These are phyloP conservation scores for Ormia ochracea DNA, from an alignment of 2,888 invertebrate species.

Conservation along the genomic window DNA sequence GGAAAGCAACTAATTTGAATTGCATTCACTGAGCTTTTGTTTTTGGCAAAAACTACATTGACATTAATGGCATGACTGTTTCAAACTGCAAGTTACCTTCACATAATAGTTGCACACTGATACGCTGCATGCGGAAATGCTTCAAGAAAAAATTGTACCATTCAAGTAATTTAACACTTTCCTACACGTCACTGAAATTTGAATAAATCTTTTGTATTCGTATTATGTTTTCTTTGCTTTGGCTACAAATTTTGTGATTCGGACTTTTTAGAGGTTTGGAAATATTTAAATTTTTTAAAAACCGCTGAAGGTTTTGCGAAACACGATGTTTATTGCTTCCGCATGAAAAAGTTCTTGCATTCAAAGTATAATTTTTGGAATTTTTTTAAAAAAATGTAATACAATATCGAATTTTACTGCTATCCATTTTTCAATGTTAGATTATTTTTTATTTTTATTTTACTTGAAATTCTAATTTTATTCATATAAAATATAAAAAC, in stretches of 20 bases:
- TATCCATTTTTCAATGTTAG: too few species aligned
- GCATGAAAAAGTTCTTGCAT: too few species aligned
- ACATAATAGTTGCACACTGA: neutral
- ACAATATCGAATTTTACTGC: too few species aligned
- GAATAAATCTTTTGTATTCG: constrained; percentile 38
- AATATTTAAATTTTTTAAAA: neutral
- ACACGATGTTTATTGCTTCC: too few species aligned
- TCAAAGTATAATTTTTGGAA: too few species aligned
- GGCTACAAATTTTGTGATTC: constrained; percentile 21
- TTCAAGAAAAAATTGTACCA: neutral
- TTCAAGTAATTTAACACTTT: constrained; percentile 58
- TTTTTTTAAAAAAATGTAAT: too few species aligned
- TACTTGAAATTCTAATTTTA: too few species aligned
- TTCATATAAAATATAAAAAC: too few species aligned
- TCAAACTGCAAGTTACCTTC: constrained; percentile 15
- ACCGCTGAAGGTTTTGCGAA: neutral
- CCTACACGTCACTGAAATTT: constrained; percentile 54
- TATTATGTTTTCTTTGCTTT: neutral
- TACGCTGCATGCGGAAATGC: neutral
- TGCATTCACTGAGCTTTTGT: constrained; percentile 4
- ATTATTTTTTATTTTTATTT: too few species aligned
- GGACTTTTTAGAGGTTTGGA: constrained; percentile 15
- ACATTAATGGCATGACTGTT: neutral
- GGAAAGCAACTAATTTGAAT: constrained; percentile 13
- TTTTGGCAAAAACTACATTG: neutral